A percentile compares a stretch with the other conserved stretches of the same genome.
Conservation (phyloP, 1,140 invertebrate genomes). For the Spodoptera frugiperda region DNA sequence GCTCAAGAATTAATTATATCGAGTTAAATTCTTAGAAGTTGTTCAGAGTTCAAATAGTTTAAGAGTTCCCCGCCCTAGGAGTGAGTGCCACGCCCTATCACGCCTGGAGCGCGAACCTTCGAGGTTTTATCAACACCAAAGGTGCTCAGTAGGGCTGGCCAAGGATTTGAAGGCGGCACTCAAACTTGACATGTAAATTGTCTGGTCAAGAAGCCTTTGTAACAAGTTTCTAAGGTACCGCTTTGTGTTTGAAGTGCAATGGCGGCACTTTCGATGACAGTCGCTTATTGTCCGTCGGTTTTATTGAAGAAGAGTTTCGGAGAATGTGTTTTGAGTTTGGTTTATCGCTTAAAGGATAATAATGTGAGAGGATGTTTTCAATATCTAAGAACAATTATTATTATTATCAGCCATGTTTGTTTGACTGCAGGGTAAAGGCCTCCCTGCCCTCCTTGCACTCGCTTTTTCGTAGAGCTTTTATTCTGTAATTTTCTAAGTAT, state of each 20-base stretch:
- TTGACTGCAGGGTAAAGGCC: too few relatives aligned
- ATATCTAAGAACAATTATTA: too few relatives aligned
- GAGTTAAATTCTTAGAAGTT: conserved; percentile 57
- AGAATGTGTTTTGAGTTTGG: background rate
- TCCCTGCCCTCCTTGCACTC: too few relatives aligned
- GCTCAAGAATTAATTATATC: conserved; percentile 53
- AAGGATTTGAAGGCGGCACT: conserved; percentile 49
- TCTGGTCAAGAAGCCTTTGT: conserved; percentile 61
- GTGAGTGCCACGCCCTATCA: conserved; percentile 64
- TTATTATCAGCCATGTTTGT: too few relatives aligned
- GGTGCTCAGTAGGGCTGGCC: conserved; percentile 8
- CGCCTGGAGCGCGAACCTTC: conserved; percentile 58
- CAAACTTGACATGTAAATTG: conserved; percentile 66
- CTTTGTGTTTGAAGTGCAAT: conserved; percentile 36
- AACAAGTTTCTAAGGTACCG: conserved; percentile 28
- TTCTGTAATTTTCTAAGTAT: too few relatives aligned
- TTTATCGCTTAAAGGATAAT: background rate
- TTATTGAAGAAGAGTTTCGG: conserved; percentile 23
- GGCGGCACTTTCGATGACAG: conserved; percentile 14
- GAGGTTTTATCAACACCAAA: background rate
- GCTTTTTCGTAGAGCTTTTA: too few relatives aligned
- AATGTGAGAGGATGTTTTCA: background rate
- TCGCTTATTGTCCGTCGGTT: conserved; percentile 12
- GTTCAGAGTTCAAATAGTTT: conserved; percentile 54
- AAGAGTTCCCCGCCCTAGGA: conserved; percentile 63